Base-by-base conservation (phyloP, 2,888 invertebrate species). In the Sicus ferrugineus region DNA sequence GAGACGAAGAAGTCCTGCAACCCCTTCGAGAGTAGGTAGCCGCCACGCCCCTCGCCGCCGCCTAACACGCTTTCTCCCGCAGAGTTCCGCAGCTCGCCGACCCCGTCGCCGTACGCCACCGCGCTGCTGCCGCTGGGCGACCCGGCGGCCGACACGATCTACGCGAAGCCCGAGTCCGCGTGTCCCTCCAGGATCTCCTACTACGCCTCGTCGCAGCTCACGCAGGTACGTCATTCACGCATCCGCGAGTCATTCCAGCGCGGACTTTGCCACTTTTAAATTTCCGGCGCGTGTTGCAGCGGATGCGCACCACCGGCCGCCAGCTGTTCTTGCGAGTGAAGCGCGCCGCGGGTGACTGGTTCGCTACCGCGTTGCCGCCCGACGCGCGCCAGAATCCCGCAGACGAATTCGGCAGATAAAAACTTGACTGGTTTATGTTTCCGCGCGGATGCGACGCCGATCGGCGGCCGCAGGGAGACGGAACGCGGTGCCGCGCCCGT, bases 141-240 rank as follows among this genome's bases (percentile, higher is more conserved):
- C 78, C 81, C 81, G 76, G 76, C 79, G 69, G 77, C 79, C 23
- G 83, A 83, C 76, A 83, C 83, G 65, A 88, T 90, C 72, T 90
- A 90, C 79, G 89, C 89, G 2, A 89, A 89, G 72, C 89, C 89
- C 0, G 89, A 82, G 75, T 89, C 89, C 66, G 87, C 90, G 28
- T 88, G 87, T 78, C 88, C 88, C 72, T 88, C 88, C 74, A 86
- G 88, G 77, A 89, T 92, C 64, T 92, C 92, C 23, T 93, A 93
- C 87, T 93, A 93, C 84, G 92, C 93, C 16, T 91, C 92, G n/a
- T 92, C 92, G 21, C 92, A 92, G 81, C 88, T 92, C 74, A 91
- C 92, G 74, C 90, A 92, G 79, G 88, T 91, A 75, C 86, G 86
- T 80, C 59, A 68, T 26, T 67, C 46, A 28, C 26, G 28, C 14